Evolutionary conservation across 2,888 invertebrate species (phyloP), one percentile per base, ranked within the genome.

Genomic region (Lasioglossum morio): DNA sequence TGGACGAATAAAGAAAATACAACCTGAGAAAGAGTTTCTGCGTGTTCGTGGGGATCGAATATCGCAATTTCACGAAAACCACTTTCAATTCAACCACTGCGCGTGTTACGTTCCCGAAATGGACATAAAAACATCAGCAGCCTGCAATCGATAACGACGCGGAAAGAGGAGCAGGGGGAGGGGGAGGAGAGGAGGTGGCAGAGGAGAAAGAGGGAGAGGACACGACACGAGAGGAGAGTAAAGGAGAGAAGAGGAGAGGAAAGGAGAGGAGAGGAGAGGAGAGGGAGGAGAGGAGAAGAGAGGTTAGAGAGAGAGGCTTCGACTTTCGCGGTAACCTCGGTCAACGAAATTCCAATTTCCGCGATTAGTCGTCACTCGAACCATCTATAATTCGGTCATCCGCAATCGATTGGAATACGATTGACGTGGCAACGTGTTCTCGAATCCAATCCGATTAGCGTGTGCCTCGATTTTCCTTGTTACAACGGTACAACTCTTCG

Each of bases 61-160:
- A 46, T 43, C 46, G 77, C 72, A 78, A 79, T 85, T 85, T 81
- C 70, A 46, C 66, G 72, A 76, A 86, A 85, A 63, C 77, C n/a
- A n/a, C n/a, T n/a, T n/a, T n/a, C n/a, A n/a, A 75, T 76, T 81
- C 43, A 23, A 76, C 63, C 34, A 66, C 74, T 86, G 74, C 66
- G 84, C 77, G 79, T 76, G 46, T 70, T 72, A 81, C 66, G 75
- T 74, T 80, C 78, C 34, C 73, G 82, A 79, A 82, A 79, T 82
- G 77, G 43, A 72, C 83, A 78, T 81, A 84, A 86, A 87, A 84
- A 86, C 81, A 86, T 84, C 75, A 81, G 66, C 66, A 14, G 37
- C 75, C 72, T 34, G 82, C 70, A 82, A 88, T 88, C 88, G 87
- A 87, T 88, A 88, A 84, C 81, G 72, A 74, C 66, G 60, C 79